phyloP scores from a whole-genome alignment of 2,888 invertebrate species.

The Patella pellucida region DNA sequence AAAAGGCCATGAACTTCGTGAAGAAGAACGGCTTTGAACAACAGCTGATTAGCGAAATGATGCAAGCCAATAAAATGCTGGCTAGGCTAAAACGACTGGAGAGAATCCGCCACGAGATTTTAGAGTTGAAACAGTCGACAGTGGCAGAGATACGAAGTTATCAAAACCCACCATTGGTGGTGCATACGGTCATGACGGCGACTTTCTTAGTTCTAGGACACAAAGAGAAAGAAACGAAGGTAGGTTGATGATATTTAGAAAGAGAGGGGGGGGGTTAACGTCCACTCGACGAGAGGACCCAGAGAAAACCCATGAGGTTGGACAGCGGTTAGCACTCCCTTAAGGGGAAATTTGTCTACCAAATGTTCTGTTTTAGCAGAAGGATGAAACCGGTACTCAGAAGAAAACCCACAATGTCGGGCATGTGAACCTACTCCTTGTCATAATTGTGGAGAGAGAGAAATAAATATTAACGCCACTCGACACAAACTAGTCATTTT shows the following conservation, averaged over 20 bases:
- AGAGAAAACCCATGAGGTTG: too few relatives aligned
- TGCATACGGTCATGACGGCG: slow-evolving; percentile 67
- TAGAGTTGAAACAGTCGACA: slow-evolving; percentile 66
- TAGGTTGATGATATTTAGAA: slow-evolving; percentile 31
- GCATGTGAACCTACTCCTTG: too few relatives aligned
- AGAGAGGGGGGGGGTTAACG: too few relatives aligned
- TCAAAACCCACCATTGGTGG: slow-evolving; percentile 62
- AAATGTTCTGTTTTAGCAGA: too few relatives aligned
- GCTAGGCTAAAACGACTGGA: slow-evolving; percentile 52
- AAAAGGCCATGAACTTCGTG: slow-evolving; percentile 62
- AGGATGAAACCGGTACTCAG: too few relatives aligned
- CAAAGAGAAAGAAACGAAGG: slow-evolving; percentile 67
- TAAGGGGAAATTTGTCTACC: too few relatives aligned
- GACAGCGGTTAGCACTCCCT: too few relatives aligned
- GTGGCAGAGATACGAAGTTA: slow-evolving; percentile 69
- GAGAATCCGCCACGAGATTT: slow-evolving; percentile 56
- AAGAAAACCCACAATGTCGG: too few relatives aligned
- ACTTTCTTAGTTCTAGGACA: slow-evolving; percentile 66
- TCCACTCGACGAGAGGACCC: too few relatives aligned
- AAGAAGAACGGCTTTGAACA: slow-evolving; percentile 63
- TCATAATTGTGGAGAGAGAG: too few relatives aligned
- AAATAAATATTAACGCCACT: too few relatives aligned
- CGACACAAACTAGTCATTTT: too few relatives aligned
- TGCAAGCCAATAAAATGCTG: slow-evolving; percentile 59
- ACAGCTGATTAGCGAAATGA: slow-evolving; percentile 59